A percentile compares a stretch with the other conserved stretches of the same genome.
phyloP scores from a whole-genome alignment of 2,113 vertebrate species.

The Eublepharis macularius region DNA sequence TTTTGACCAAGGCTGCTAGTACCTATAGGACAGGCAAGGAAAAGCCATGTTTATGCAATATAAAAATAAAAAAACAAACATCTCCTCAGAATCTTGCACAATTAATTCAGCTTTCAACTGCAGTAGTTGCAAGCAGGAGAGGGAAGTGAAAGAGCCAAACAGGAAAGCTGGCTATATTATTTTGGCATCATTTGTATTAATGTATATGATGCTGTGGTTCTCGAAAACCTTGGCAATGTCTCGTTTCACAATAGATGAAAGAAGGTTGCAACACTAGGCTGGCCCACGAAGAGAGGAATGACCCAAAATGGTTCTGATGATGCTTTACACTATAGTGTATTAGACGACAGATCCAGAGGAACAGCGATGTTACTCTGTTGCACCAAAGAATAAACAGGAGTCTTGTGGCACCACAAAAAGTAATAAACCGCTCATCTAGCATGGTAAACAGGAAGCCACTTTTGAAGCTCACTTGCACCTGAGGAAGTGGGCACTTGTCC shows the following conservation, averaged over 20 bases:
- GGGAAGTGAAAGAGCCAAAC: not conserved
- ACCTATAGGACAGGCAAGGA: not conserved
- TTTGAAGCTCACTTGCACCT: too few relatives aligned
- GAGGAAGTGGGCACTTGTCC: too few relatives aligned
- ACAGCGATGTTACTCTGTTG: too few relatives aligned
- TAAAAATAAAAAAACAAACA: not conserved
- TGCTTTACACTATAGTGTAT: not conserved
- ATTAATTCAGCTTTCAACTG: not conserved
- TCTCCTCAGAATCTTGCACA: not conserved
- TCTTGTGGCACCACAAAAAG: too few relatives aligned
- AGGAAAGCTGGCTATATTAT: conserved; percentile 15
- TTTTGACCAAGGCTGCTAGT: not conserved
- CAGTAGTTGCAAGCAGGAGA: not conserved
- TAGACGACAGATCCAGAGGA: too few relatives aligned
- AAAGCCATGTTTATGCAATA: not conserved
- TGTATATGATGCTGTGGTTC: conserved; percentile 38
- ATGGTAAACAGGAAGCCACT: too few relatives aligned
- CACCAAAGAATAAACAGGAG: too few relatives aligned
- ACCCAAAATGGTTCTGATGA: not conserved
- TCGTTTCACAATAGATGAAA: not conserved
- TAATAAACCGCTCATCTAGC: too few relatives aligned
- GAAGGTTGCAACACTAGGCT: not conserved
- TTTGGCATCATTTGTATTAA: conserved; percentile 25
- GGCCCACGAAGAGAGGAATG: not conserved
- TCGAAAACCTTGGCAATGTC: not conserved